Evolutionary conservation across 2,113 vertebrate species (phyloP).

Genomic region (Lipophrys pholis): DNA sequence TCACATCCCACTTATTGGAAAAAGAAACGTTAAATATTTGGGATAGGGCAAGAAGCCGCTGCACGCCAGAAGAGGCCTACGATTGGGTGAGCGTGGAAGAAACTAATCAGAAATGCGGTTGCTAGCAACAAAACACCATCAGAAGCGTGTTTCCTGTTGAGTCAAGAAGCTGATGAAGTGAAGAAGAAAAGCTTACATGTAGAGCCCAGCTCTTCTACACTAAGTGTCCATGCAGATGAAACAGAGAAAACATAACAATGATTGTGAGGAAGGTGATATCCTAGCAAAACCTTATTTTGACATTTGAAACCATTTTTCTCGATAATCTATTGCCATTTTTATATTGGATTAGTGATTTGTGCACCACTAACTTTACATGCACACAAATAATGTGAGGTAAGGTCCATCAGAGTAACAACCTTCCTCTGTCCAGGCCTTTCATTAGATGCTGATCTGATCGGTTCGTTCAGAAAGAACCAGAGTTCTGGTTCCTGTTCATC

Average conservation of each 20-base stretch:
- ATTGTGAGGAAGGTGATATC: too few relatives aligned
- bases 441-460: too few relatives aligned
- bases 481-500: too few relatives aligned
- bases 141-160: background rate
- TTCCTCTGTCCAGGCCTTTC: too few relatives aligned
- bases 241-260: background rate
- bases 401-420: too few relatives aligned
- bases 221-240: background rate
- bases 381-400: too few relatives aligned
- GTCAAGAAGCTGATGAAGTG: background rate
- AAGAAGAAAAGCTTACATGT: background rate
- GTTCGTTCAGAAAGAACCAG: too few relatives aligned
- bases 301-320: too few relatives aligned
- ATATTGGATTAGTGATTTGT: too few relatives aligned
- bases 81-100: constrained; percentile 5
- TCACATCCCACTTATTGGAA: constrained; percentile 59
- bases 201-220: background rate
- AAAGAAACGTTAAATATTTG: constrained; percentile 51
- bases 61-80: constrained; percentile 25
- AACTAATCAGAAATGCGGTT: background rate
- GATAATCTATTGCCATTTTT: too few relatives aligned
- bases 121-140: background rate
- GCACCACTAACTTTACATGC: too few relatives aligned
- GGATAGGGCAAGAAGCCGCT: background rate
- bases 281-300: too few relatives aligned